phyloP scores from a whole-genome alignment of 2,797 vertebrate species.

The Liparis tanakae region DNA sequence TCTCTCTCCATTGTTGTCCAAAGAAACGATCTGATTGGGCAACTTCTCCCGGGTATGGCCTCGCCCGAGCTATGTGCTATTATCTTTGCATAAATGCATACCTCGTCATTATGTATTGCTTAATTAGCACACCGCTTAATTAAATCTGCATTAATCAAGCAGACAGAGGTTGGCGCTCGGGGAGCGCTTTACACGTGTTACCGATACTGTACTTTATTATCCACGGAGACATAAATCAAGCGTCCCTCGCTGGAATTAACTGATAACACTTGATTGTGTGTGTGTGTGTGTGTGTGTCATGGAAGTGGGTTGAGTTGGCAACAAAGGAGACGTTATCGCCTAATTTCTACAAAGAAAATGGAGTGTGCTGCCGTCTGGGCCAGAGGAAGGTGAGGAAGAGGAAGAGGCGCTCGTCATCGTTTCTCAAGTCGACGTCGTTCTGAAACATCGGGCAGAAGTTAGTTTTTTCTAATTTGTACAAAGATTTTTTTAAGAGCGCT shows the following conservation, averaged over 20 bases:
- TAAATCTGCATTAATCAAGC: slow-evolving; percentile 86
- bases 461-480: no score
- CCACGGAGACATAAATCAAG: slow-evolving; percentile 78
- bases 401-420: not conserved
- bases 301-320: not conserved
- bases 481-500: slow-evolving; percentile 13
- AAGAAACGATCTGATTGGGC: slow-evolving; percentile 67
- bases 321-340: slow-evolving; percentile 26
- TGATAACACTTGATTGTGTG: slow-evolving; percentile 72
- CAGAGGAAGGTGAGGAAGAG: slow-evolving; percentile 3
- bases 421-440: not conserved
- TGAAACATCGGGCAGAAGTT: not conserved
- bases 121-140: slow-evolving; percentile 84
- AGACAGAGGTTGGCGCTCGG: slow-evolving; percentile 78
- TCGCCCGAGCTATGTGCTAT: slow-evolving; percentile 70
- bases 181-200: slow-evolving; percentile 83
- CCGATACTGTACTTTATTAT: slow-evolving; percentile 83
- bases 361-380: slow-evolving; percentile 1
- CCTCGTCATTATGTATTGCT: slow-evolving; percentile 86
- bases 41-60: slow-evolving; percentile 63
- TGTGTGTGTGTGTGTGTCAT: not conserved
- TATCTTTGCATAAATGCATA: slow-evolving; percentile 82
- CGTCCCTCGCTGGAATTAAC: slow-evolving; percentile 67
- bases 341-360: slow-evolving; percentile 26
- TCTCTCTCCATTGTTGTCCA: slow-evolving; percentile 64